These are phyloP conservation scores for Crossocerus cetratus DNA, from an alignment of 2,888 invertebrate genomes.

Conservation along the genomic window DNA sequence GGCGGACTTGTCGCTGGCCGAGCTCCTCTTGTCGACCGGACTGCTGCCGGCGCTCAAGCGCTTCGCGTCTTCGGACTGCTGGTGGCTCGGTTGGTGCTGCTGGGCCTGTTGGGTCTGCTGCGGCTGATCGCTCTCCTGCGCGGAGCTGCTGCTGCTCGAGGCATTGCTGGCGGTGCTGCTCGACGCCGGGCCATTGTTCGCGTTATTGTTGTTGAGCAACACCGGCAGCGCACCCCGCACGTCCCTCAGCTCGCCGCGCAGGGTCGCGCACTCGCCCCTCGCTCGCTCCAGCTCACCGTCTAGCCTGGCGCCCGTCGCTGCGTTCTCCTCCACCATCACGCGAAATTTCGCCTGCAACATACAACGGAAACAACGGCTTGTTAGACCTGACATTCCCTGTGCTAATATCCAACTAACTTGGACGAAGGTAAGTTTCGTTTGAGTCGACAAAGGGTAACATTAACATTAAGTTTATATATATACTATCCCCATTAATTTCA, in stretches of 20 bases:
- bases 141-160: slow-evolving; percentile 51
- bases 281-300: slow-evolving; percentile 82
- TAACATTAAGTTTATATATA: too few relatives aligned
- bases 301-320: slow-evolving; percentile 78
- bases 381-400: too few relatives aligned
- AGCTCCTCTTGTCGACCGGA: slow-evolving; percentile 73
- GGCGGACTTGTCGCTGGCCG: slow-evolving; percentile 76
- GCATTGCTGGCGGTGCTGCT: slow-evolving; percentile 61
- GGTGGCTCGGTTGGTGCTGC: slow-evolving; percentile 55
- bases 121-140: slow-evolving; percentile 51
- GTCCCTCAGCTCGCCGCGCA: slow-evolving; percentile 79
- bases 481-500: too few relatives aligned
- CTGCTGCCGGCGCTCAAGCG: slow-evolving; percentile 72
- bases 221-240: slow-evolving; percentile 75
- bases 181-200: slow-evolving; percentile 48
- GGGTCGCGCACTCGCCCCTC: slow-evolving; percentile 80
- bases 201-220: slow-evolving; percentile 68
- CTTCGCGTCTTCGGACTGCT: slow-evolving; percentile 59
- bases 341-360: slow-evolving; percentile 84
- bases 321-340: slow-evolving; percentile 94
- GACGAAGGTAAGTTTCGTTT: slow-evolving; percentile 3
- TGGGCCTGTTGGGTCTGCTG: slow-evolving; percentile 44
- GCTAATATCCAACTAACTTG: slow-evolving; percentile 15
- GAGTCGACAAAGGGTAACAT: too few relatives aligned
- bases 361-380: too few relatives aligned